phyloP scores from a whole-genome alignment of 2,888 invertebrate species.

The Ormyrus labotus region DNA sequence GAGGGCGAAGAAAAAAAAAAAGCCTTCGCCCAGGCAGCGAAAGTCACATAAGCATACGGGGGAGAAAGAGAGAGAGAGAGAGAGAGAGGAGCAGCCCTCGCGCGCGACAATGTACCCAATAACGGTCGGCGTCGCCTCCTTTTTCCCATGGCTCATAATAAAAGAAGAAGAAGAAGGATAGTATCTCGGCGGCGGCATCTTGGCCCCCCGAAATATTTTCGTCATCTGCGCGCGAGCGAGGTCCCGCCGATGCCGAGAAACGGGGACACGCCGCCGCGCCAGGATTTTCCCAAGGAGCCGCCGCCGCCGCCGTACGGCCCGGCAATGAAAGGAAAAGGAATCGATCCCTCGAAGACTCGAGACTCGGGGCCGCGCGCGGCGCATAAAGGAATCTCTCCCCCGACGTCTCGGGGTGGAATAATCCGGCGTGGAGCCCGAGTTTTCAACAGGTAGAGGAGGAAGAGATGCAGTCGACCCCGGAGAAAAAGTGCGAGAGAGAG shows the following conservation, averaged over 20 bases:
- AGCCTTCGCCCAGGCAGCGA: too few species aligned
- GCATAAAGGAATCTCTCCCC: too few species aligned
- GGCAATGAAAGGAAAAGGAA: constrained; percentile 31
- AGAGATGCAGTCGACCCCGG: not conserved
- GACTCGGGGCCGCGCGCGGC: constrained; percentile 28
- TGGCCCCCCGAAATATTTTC: constrained; percentile 47
- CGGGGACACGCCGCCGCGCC: constrained; percentile 6
- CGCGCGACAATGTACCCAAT: not conserved
- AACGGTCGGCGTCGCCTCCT: constrained; percentile 45
- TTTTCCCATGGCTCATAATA: constrained; percentile 51
- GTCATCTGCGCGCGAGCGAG: constrained; percentile 39
- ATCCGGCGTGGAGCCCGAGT: constrained; percentile 42
- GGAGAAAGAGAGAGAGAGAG: constrained; percentile 5
- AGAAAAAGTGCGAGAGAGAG: not conserved
- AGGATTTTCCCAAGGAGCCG: constrained; percentile 55
- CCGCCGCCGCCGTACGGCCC: too few species aligned
- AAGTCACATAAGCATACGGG: not conserved
- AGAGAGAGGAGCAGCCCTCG: not conserved
- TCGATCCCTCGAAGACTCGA: constrained; percentile 46
- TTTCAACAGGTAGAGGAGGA: constrained; percentile 44
- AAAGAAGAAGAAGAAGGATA: not conserved
- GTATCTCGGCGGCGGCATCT: constrained; percentile 44
- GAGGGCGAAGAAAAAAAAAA: too few species aligned
- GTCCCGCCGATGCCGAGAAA: not conserved
- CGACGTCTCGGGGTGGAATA: constrained; percentile 31